A percentile compares a stretch with the other conserved stretches of the same genome.
phyloP scores from a whole-genome alignment of 2,113 vertebrate genomes.

The Tachysurus vachellii region DNA sequence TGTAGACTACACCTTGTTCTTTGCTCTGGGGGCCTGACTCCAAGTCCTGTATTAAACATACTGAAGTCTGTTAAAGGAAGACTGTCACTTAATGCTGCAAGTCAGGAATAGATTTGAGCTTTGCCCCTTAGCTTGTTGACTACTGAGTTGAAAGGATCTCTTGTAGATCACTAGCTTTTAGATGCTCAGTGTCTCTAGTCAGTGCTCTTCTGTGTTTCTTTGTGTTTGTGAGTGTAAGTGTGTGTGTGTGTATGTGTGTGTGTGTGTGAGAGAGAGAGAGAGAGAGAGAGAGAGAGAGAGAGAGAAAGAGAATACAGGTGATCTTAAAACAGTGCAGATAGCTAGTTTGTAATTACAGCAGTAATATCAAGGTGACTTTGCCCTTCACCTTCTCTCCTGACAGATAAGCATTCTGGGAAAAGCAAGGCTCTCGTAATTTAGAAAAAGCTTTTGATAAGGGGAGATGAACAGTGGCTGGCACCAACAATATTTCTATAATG shows the following conservation, averaged over 20 bases:
- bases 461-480: neutral
- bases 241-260: slow-evolving; percentile 4
- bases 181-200: neutral
- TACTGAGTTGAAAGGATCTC: neutral
- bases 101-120: slow-evolving; percentile 5
- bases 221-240: neutral
- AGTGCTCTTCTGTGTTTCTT: slow-evolving; percentile 1
- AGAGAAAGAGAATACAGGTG: neutral
- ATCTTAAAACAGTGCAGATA: slow-evolving; percentile 10
- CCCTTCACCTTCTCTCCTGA: neutral
- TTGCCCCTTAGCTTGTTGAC: neutral
- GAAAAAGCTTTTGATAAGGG: neutral
- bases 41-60: neutral
- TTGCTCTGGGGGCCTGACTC: neutral
- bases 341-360: slow-evolving; percentile 28
- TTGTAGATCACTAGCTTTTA: neutral
- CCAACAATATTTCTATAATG: slow-evolving; percentile 26
- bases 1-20: slow-evolving; percentile 6
- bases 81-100: neutral
- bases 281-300: neutral
- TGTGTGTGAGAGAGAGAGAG: neutral
- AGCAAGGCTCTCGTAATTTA: slow-evolving; percentile 26
- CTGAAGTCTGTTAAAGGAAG: neutral
- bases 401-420: slow-evolving; percentile 38
- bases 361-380: slow-evolving; percentile 15